Evolutionary conservation across 1,140 invertebrate genomes (phyloP), one percentile per base, ranked within the genome.

Genomic region (Epicauta chinensis): DNA sequence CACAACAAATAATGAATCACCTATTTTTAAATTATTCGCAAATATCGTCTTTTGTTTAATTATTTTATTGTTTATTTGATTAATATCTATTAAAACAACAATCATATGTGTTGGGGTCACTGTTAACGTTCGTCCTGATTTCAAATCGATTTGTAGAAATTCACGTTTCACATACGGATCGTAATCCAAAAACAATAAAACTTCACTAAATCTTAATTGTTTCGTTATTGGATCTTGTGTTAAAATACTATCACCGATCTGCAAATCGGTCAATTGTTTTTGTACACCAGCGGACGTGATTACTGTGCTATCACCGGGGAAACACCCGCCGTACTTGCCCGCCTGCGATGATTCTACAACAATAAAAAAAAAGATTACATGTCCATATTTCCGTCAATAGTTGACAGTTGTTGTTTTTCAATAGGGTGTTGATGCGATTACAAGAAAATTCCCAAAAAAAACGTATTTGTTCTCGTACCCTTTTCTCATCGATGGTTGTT

Each of bases 311-410:
- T 79, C 76, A 1, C 75, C 80, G 1, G 85, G 79, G 73, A 93
- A 94, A 64, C 91, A 94, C 5, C 91, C 90, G 16, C 86, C 87
- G 10, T 82, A 80, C 62, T 84, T 85, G n/a, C 77, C 82, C 1
- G 83, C 82, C 53, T 86, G 85, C n/a, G 91, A 91, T 11, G 92
- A 93, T 77, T 97, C 93, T 97, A 83, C 6, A 86, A 85, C 37
- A 52, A 51, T 30, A 37, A 23, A 2, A 36, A 50, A 50, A 41
- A 31, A 34, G 29, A 30, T 30, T 30, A 11, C 10, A 34, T 7
- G 11, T 12, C 12, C 3, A 34, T 34, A 34, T 34, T n/a, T n/a
- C n/a, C n/a, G n/a, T n/a, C n/a, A 30, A 30, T 30, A 10, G 4
- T 5, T 30, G 29, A 5, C 10, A 30, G 10, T 4, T 30, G 10